Conservation (phyloP, 2,113 vertebrate species). For the Baryphthengus martii region DNA sequence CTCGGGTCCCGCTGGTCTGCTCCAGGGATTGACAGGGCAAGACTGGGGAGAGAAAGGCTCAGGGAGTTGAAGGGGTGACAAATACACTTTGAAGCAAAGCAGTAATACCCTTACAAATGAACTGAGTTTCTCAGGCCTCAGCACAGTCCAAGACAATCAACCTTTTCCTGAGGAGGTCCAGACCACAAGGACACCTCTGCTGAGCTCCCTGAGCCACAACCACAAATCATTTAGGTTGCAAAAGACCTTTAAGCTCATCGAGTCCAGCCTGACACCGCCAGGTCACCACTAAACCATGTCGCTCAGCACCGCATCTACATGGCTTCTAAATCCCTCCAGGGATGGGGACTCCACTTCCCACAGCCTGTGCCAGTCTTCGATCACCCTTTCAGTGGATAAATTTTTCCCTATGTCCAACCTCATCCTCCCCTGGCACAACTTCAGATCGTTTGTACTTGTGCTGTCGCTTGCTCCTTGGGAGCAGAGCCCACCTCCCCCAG, state of each 20-base stretch:
- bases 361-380: background rate
- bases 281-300: background rate
- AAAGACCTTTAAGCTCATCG: background rate
- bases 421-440: background rate
- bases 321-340: background rate
- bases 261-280: background rate
- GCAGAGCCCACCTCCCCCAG: background rate
- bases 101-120: background rate
- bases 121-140: background rate
- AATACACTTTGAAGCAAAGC: background rate
- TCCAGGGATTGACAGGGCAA: accelerated
- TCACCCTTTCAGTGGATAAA: accelerated
- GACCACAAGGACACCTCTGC: background rate
- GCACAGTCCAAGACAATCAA: background rate
- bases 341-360: background rate
- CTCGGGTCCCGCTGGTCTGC: background rate
- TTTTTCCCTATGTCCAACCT: background rate
- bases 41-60: background rate
- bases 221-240: background rate
- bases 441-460: background rate
- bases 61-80: background rate
- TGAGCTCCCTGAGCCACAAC: background rate
- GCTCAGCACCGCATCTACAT: accelerated
- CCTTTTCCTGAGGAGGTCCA: background rate
- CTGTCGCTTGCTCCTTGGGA: background rate